Conservation (phyloP, 2,797 vertebrate species). For the Malacoraja senta region DNA sequence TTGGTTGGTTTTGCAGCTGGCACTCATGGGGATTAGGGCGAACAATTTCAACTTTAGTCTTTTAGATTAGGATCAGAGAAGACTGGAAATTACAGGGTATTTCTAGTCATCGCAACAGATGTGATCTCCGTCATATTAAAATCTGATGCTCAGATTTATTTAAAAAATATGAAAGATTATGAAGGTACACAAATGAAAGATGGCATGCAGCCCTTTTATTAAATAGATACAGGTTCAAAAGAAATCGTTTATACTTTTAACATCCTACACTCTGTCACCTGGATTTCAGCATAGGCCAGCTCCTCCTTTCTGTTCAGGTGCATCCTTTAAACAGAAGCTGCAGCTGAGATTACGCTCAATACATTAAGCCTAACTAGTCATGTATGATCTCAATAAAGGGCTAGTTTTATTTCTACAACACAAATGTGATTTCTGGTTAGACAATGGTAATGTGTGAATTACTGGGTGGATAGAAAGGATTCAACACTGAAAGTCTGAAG, state of each 20-base stretch:
- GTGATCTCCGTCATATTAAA: background rate
- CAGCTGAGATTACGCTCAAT: background rate
- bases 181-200: constrained; percentile 31
- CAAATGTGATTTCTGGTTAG: background rate
- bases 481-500: background rate
- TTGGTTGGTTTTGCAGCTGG: constrained; percentile 25
- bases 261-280: constrained; percentile 7
- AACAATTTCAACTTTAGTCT: background rate
- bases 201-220: constrained; percentile 10
- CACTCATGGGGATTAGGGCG: constrained; percentile 13
- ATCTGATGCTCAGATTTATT: constrained; percentile 5
- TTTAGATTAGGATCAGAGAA: constrained; percentile 36
- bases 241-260: constrained; percentile 25
- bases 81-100: constrained; percentile 32
- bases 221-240: constrained; percentile 35
- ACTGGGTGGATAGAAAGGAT: background rate
- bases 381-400: background rate
- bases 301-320: constrained; percentile 34
- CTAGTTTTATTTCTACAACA: background rate
- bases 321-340: background rate
- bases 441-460: background rate
- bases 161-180: constrained; percentile 27
- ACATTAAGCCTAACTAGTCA: background rate
- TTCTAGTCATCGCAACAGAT: constrained; percentile 7
- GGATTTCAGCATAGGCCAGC: constrained; percentile 4